Evolutionary conservation across 2,888 invertebrate genomes (phyloP), one percentile per base, ranked within the genome.

Genomic region (Cistogaster globosa): DNA sequence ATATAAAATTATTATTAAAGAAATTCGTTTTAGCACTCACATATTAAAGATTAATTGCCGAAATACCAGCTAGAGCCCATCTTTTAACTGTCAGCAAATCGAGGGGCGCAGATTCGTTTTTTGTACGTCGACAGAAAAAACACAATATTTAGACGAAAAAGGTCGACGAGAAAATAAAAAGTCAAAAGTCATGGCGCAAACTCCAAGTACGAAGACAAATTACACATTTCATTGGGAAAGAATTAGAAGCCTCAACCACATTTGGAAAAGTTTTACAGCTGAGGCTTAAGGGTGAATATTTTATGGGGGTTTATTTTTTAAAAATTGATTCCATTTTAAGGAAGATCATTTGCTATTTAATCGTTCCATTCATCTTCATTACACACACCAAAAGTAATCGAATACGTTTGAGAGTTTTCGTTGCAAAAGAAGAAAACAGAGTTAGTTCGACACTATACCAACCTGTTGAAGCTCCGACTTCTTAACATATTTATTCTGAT

Each of bases 401-500:
- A 77, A 20, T 68, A 26, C 16, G 68, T 71, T 72, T 62, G 22
- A n/a, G 77, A 53, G 65, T 67, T 68, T 75, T 69, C 75, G 71
- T 69, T 75, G 78, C 42, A 79, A 68, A 79, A 62, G 62, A 67
- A 51, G 69, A 85, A 82, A 85, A 74, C 77, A 63, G 57, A 71
- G 65, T 85, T 81, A 83, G 86, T 84, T 82, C 65, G 83, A 72
- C 80, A 83, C 84, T 80, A 83, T 87, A 88, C 90, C 90, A 90
- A 92, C 91, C 91, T 91, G 85, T 85, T 85, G 92, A 89, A 90
- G 90, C 88, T 92, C 92, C 89, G 91, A 90, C 89, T 92, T 92
- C 88, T 92, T 92, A 83, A 90, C 89, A 88, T 91, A 91, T 88
- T 91, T 92, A 88, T 92, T 92, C 88, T 92, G 92, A 89, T 92